phyloP scores from a whole-genome alignment of 2,797 vertebrate species.

The Sebastes glaucus region DNA sequence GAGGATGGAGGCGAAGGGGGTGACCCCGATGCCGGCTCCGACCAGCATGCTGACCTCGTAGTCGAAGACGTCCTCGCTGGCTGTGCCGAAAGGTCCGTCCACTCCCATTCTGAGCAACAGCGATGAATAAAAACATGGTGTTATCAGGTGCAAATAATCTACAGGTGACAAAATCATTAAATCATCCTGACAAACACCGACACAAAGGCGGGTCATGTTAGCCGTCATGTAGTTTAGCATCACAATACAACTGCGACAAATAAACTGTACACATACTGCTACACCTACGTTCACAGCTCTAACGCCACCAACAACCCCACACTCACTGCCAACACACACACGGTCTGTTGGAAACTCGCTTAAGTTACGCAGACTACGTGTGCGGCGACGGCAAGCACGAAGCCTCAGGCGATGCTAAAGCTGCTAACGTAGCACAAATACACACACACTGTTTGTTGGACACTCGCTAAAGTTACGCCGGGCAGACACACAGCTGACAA shows the following conservation, averaged over 20 bases:
- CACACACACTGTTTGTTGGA: too few relatives aligned
- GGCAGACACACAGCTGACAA: too few relatives aligned
- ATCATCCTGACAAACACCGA: neutral
- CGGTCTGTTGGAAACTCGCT: too few relatives aligned
- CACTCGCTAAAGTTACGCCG: too few relatives aligned
- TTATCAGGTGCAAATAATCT: neutral
- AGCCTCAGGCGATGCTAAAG: too few relatives aligned
- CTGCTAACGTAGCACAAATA: too few relatives aligned
- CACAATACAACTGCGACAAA: neutral
- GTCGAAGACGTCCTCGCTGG: conserved; percentile 93
- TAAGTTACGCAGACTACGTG: too few relatives aligned
- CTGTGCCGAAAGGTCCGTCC: conserved; percentile 93
- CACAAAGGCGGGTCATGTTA: neutral
- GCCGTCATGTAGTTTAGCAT: neutral
- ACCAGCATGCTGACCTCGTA: conserved; percentile 94
- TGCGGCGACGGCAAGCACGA: too few relatives aligned
- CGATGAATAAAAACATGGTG: neutral
- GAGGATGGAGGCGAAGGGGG: conserved; percentile 93
- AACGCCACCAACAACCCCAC: too few relatives aligned
- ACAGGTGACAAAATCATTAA: neutral
- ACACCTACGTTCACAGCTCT: too few relatives aligned
- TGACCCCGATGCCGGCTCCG: conserved; percentile 91
- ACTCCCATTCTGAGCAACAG: conserved; percentile 84
- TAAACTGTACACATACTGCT: too few relatives aligned
- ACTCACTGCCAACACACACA: too few relatives aligned